These are phyloP conservation scores for Scolopax rusticola DNA, from an alignment of 2,797 vertebrate species.

Conservation along the genomic window DNA sequence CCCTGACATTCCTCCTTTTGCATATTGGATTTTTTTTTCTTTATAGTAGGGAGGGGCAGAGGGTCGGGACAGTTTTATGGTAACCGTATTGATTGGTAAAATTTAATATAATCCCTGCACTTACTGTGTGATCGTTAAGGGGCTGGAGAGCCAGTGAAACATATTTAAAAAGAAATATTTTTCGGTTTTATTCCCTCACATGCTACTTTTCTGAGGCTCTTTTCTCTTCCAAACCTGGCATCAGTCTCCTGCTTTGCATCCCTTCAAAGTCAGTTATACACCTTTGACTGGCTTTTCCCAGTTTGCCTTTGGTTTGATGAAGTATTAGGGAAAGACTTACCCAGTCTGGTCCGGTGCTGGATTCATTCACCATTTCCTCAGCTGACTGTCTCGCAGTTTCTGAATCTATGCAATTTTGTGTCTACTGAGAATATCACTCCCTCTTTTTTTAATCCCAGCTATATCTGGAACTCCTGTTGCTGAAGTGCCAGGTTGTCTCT, in stretches of 20 bases:
- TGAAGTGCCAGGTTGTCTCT: background rate
- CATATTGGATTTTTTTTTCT: conserved; percentile 75
- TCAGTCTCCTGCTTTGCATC: background rate
- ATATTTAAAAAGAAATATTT: conserved; percentile 31
- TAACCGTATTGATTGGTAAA: conserved; percentile 74
- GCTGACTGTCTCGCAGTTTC: background rate
- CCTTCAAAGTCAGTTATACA: background rate
- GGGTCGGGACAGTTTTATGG: conserved; percentile 74
- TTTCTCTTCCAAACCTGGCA: background rate
- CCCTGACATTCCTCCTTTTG: conserved; percentile 3
- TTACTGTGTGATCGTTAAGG: conserved; percentile 70
- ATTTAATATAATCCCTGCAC: conserved; percentile 78
- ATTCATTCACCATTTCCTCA: background rate
- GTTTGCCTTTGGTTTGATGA: background rate
- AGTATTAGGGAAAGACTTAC: background rate
- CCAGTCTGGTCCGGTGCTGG: background rate
- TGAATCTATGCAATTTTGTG: background rate
- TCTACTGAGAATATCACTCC: background rate
- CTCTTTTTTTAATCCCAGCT: background rate
- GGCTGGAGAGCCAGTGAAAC: conserved; percentile 48
- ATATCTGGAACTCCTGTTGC: background rate
- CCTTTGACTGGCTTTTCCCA: background rate
- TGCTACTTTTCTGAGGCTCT: background rate
- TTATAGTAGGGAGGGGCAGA: conserved; percentile 73
- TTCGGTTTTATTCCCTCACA: background rate